A percentile compares a stretch with the other conserved stretches of the same genome.
phyloP scores from a whole-genome alignment of 2,888 invertebrate genomes.

The Hypomecis atomaria region DNA sequence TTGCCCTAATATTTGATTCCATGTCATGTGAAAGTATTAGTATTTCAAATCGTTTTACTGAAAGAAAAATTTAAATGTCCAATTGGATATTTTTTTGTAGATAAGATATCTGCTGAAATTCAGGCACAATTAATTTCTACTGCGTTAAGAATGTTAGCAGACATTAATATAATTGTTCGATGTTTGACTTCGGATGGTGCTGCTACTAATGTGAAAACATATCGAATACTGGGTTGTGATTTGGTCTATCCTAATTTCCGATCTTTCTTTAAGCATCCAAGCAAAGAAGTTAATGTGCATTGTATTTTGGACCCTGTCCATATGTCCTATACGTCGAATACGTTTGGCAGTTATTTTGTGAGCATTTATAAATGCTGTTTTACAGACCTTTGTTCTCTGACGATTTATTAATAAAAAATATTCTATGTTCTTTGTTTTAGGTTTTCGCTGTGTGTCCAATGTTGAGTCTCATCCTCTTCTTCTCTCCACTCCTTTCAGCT shows the following conservation, averaged over 20 bases:
- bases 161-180: too few species aligned
- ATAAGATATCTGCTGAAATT: too few species aligned
- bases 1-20: too few species aligned
- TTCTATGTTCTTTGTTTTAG: constrained; percentile 20
- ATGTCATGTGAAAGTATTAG: too few species aligned
- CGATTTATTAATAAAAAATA: constrained; percentile 19
- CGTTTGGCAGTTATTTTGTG: constrained; percentile 12
- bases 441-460: constrained; percentile 19
- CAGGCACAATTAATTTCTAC: too few species aligned
- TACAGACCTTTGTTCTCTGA: constrained; percentile 12
- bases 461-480: constrained; percentile 13
- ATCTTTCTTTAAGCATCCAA: constrained; percentile 1
- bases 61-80: too few species aligned
- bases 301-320: neutral
- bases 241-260: neutral
- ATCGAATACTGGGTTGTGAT: neutral
- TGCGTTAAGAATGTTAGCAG: too few species aligned
- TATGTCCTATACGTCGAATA: constrained; percentile 9
- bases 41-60: too few species aligned
- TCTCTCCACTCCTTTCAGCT: constrained; percentile 9
- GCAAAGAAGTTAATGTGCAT: constrained; percentile 39
- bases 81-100: too few species aligned
- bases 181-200: too few species aligned
- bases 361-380: constrained; percentile 19
- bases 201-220: neutral